A percentile compares a stretch with the other conserved stretches of the same genome.
Conservation (phyloP, 2,888 invertebrate species). For the Drosophila trichaetosa region DNA sequence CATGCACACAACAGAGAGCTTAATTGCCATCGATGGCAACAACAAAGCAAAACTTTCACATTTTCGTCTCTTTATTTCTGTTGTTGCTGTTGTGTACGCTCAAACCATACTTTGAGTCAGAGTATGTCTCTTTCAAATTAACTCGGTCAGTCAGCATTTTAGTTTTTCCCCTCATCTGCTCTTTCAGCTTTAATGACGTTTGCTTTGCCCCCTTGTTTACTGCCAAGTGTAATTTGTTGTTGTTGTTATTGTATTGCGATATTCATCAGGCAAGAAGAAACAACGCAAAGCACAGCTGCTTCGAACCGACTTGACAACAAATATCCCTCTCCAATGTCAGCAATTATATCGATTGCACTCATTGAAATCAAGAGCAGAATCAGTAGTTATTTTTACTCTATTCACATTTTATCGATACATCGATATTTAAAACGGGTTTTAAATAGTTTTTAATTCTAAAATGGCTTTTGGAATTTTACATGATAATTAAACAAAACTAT, state of each 20-base stretch:
- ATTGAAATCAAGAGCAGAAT: slow-evolving; percentile 41
- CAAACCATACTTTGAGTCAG: slow-evolving; percentile 13
- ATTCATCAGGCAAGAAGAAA: slow-evolving; percentile 38
- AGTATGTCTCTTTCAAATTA: slow-evolving; percentile 17
- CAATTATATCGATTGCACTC: slow-evolving; percentile 35
- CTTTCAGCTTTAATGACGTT: not conserved
- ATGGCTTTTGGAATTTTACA: not conserved
- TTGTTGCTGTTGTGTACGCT: slow-evolving; percentile 19
- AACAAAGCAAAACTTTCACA: slow-evolving; percentile 68
- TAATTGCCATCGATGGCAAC: slow-evolving; percentile 16
- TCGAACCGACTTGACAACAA: slow-evolving; percentile 48
- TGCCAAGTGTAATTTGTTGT: slow-evolving; percentile 30
- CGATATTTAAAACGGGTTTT: slow-evolving; percentile 5
- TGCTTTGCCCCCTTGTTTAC: slow-evolving; percentile 34
- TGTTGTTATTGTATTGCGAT: slow-evolving; percentile 32
- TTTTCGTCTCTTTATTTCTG: slow-evolving; percentile 30
- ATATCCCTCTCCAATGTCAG: slow-evolving; percentile 15
- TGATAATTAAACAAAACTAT: not conserved
- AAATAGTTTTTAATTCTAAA: not conserved
- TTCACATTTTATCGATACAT: slow-evolving; percentile 24
- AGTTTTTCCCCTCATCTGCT: slow-evolving; percentile 3
- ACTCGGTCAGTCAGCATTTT: slow-evolving; percentile 24
- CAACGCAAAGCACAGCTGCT: slow-evolving; percentile 15
- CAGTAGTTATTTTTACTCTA: slow-evolving; percentile 43
- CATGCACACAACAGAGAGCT: slow-evolving; percentile 41